Evolutionary conservation across 2,888 invertebrate genomes (phyloP).

Genomic region (Hirtodrosophila alboralis): DNA sequence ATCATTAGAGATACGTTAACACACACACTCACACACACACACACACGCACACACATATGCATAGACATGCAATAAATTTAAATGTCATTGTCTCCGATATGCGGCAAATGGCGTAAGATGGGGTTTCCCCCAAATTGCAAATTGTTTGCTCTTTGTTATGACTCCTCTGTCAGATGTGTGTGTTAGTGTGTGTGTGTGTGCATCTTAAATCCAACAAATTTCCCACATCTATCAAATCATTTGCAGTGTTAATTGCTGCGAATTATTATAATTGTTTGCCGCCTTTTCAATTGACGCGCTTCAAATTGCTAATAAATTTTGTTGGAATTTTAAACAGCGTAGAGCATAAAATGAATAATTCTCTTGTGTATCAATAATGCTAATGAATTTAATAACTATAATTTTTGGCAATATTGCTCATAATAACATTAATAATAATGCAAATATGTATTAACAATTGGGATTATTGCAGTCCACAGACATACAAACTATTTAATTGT

Average conservation of each 20-base stretch:
- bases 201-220: slow-evolving; percentile 18
- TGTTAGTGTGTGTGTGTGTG: slow-evolving; percentile 17
- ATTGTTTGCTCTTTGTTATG: slow-evolving; percentile 63
- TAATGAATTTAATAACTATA: too few relatives aligned
- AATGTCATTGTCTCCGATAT: slow-evolving; percentile 49
- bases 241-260: slow-evolving; percentile 57
- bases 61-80: slow-evolving; percentile 51
- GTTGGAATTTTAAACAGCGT: background rate
- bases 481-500: too few relatives aligned
- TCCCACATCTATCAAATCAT: slow-evolving; percentile 48
- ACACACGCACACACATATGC: slow-evolving; percentile 2
- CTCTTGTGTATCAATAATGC: too few relatives aligned
- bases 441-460: too few relatives aligned
- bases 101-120: slow-evolving; percentile 23
- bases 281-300: background rate
- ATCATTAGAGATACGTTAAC: slow-evolving; percentile 65
- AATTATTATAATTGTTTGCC: slow-evolving; percentile 43
- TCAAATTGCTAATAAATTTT: background rate
- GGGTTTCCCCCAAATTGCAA: slow-evolving; percentile 34
- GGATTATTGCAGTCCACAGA: too few relatives aligned
- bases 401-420: too few relatives aligned
- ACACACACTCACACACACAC: slow-evolving; percentile 7
- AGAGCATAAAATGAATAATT: too few relatives aligned
- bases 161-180: slow-evolving; percentile 33
- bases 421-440: too few relatives aligned